These are phyloP conservation scores for Indri indri DNA, from an alignment of 2,113 vertebrate genomes.

Conservation along the genomic window DNA sequence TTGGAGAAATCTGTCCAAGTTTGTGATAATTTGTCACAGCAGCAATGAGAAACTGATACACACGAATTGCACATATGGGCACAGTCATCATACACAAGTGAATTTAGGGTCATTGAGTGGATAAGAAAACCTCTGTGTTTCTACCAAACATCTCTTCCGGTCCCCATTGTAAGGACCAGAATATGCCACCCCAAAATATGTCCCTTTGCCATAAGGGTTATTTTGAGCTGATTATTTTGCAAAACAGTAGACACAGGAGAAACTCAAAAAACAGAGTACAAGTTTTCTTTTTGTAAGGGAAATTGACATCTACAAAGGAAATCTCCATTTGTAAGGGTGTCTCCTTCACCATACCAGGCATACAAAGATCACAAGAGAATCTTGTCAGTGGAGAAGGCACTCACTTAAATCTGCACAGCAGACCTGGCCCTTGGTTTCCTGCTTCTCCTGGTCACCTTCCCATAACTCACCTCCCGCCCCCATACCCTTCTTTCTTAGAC, in stretches of 20 bases:
- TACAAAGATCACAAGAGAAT: neutral
- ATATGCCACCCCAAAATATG: neutral
- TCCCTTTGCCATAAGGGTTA: neutral
- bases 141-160: neutral
- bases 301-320: no score
- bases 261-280: neutral
- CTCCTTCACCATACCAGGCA: neutral
- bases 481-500: neutral
- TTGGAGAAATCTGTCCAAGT: no score
- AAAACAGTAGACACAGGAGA: neutral
- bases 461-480: no score
- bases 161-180: neutral
- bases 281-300: neutral
- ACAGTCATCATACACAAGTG: no score
- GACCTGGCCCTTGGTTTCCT: fast-evolving
- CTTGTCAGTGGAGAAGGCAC: neutral
- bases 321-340: neutral
- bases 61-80: fast-evolving
- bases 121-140: neutral
- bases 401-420: neutral
- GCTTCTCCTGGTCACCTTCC: neutral
- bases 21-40: neutral
- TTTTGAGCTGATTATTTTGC: neutral
- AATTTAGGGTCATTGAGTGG: no score
- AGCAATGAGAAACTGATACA: neutral